Conservation (phyloP, 2,113 vertebrate genomes). For the Pluvialis apricaria region DNA sequence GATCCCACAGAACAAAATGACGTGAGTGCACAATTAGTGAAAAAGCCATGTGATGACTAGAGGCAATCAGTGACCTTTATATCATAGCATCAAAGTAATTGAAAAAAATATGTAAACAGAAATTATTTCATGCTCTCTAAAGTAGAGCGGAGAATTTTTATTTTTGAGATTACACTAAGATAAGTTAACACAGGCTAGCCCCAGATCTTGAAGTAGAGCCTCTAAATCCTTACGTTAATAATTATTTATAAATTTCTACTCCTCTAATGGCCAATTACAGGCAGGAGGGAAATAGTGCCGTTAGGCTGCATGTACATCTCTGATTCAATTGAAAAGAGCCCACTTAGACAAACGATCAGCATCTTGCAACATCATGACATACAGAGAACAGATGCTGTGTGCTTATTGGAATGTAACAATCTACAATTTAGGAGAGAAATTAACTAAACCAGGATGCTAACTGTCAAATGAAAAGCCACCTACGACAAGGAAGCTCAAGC, state of each 20-base stretch:
- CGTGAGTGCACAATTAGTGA: constrained; percentile 6
- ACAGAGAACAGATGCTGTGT: constrained; percentile 17
- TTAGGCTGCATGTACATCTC: neutral
- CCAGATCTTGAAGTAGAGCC: constrained; percentile 18
- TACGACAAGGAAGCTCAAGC: neutral
- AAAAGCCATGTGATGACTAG: constrained; percentile 5
- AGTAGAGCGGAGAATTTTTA: constrained; percentile 12
- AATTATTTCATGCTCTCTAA: neutral
- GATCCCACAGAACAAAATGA: constrained; percentile 22
- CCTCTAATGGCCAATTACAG: neutral
- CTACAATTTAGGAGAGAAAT: neutral
- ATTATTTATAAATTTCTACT: constrained; percentile 15
- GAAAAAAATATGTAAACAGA: constrained; percentile 40
- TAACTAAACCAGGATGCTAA: neutral
- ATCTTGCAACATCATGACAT: neutral
- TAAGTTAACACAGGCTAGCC: constrained; percentile 6
- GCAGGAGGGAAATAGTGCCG: neutral
- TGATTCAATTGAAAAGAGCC: neutral
- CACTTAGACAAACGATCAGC: neutral
- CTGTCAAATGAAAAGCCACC: constrained; percentile 4
- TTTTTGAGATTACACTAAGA: constrained; percentile 17
- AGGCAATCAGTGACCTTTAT: constrained; percentile 43
- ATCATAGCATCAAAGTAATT: constrained; percentile 15
- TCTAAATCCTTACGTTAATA: constrained; percentile 32
- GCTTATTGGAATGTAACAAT: neutral